These are phyloP conservation scores for Crotophaga sulcirostris DNA, from an alignment of 2,113 vertebrate species.

Conservation along the genomic window DNA sequence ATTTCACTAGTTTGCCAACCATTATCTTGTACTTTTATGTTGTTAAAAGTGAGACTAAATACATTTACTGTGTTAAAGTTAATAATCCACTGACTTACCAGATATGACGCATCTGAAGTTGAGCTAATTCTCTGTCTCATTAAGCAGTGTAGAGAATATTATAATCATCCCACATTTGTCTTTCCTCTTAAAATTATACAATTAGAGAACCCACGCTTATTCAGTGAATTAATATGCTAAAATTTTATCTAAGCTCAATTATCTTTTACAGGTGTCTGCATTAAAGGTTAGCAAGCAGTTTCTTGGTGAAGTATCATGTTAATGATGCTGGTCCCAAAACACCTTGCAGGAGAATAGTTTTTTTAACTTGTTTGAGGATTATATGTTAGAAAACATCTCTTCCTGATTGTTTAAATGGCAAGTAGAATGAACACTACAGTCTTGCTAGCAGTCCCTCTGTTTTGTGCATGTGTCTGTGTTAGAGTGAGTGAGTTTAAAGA, in stretches of 20 bases:
- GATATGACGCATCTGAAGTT: constrained; percentile 20
- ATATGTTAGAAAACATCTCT: not conserved
- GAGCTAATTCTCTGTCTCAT: constrained; percentile 63
- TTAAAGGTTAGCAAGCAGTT: not conserved
- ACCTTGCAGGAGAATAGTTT: not conserved
- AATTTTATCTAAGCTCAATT: not conserved
- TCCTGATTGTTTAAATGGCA: not conserved
- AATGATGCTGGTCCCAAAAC: not conserved
- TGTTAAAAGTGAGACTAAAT: not conserved
- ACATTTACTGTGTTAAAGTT: constrained; percentile 52
- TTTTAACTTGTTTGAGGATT: not conserved
- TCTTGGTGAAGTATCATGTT: not conserved
- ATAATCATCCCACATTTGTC: not conserved
- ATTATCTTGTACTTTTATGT: not conserved
- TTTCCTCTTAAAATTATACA: constrained; percentile 5
- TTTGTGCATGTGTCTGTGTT: not conserved
- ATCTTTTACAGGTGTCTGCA: not conserved
- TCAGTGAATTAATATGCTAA: not conserved
- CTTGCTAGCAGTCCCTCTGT: not conserved
- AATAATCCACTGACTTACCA: constrained; percentile 60
- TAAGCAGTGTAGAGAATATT: constrained; percentile 20
- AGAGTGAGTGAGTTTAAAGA: not conserved
- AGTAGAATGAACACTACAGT: not conserved
- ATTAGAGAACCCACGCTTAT: not conserved
- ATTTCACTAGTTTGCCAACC: not conserved